A percentile compares a stretch with the other conserved stretches of the same genome.
Conservation (phyloP, 2,888 invertebrate species). For the Agrilus biguttatus region DNA sequence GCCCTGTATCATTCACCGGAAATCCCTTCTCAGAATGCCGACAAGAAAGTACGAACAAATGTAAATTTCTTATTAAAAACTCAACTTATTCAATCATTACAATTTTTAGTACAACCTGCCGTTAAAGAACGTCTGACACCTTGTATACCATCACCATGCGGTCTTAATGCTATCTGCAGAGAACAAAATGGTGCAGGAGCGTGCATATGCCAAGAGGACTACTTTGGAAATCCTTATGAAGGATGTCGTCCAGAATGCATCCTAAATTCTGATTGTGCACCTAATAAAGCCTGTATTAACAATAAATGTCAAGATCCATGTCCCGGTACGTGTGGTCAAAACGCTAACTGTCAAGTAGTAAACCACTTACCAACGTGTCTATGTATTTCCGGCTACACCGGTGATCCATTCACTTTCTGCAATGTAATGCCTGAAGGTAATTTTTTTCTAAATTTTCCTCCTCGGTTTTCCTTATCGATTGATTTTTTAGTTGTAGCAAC, state of each 20-base stretch:
- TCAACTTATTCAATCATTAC: no score
- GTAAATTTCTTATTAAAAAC: no score
- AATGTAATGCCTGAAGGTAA: slow-evolving; percentile 20
- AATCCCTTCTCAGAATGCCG: slow-evolving; percentile 54
- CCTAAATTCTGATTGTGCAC: slow-evolving; percentile 55
- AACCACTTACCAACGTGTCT: slow-evolving; percentile 57
- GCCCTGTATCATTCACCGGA: slow-evolving; percentile 47
- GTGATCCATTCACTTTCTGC: slow-evolving; percentile 45
- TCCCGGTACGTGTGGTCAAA: slow-evolving; percentile 62
- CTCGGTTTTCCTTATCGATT: slow-evolving; percentile 14
- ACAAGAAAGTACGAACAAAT: slow-evolving; percentile 3
- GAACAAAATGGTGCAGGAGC: slow-evolving; percentile 46
- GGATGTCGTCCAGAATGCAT: slow-evolving; percentile 65
- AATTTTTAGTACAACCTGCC: slow-evolving; percentile 15
- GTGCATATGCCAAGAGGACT: slow-evolving; percentile 56
- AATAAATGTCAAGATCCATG: slow-evolving; percentile 70
- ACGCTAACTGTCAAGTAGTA: slow-evolving; percentile 59
- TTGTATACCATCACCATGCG: slow-evolving; percentile 56
- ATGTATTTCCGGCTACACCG: slow-evolving; percentile 48
- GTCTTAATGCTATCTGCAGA: slow-evolving; percentile 51
- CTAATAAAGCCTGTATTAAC: slow-evolving; percentile 56
- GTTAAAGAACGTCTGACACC: slow-evolving; percentile 32
- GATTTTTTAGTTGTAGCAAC: slow-evolving; percentile 25
- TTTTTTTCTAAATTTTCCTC: slow-evolving; percentile 13
- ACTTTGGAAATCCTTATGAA: slow-evolving; percentile 64